Evolutionary conservation across 2,113 vertebrate species (phyloP), one percentile per base, ranked within the genome.

Genomic region (Tetrao urogallus): DNA sequence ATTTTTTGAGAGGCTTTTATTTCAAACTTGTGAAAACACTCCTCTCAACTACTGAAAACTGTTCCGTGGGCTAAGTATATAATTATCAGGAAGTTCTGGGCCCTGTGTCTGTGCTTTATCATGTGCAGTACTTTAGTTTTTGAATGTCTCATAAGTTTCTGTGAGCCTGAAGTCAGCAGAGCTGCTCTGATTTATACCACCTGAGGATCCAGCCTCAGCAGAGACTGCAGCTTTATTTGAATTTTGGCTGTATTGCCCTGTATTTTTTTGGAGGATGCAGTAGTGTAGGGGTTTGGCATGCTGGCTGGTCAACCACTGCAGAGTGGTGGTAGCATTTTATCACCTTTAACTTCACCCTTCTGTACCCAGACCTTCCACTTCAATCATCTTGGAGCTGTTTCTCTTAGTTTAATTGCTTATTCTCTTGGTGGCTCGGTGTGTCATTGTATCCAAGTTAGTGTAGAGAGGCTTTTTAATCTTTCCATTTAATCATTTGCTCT

Each of bases 1-100:
- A 75, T 89, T 88, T 94, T 94, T 88, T 34, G 81, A 81, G 61
- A 82, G 57, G 28, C 22, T 93, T 93, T 93, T 95, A 32, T 95
- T 93, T 93, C 57, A 86, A 88, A 47, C 38, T 65, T 27, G 28
- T 60, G 38, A 60, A 83, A 77, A 91, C 60, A 60, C 22, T 88
- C 11, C 48, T 72, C 50, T 87, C 54, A 75, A 28, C 16, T 85
- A 17, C 43, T 92, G 52, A 52, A 81, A 82, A 56, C 43, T 84
- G n/a, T 65, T 93, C n/a, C 27, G 22, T 82, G 61, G 74, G 47
- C 32, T 80, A 85, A 71, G 42, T 58, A 43, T 57, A 19, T 80
- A 67, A 89, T 77, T 92, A 67, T n/a, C 63, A 77, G 82, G 60
- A 88, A 70, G 61, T 52, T 89, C 69, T 86, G 75, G 67, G 75